Evolutionary conservation across 2,113 vertebrate species (phyloP).

Genomic region (Oxyruncus cristatus): DNA sequence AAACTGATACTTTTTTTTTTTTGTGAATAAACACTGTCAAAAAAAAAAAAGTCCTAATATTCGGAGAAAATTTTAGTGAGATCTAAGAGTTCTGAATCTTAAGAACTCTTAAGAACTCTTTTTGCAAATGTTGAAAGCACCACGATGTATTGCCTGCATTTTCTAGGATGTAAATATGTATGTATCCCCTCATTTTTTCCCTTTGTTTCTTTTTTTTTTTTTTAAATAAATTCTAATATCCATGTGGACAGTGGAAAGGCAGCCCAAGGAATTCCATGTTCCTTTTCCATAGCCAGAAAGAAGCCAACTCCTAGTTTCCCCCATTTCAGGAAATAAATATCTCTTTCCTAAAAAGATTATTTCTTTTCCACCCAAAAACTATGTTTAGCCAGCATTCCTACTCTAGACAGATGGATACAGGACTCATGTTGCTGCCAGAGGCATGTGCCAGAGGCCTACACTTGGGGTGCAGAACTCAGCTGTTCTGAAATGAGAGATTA

Average conservation of each 20-base stretch:
- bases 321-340: background rate
- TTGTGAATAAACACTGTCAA: background rate
- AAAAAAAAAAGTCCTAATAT: background rate
- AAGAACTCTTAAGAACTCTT: background rate
- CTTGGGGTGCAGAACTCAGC: background rate
- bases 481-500: slow-evolving; percentile 3
- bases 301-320: background rate
- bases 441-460: background rate
- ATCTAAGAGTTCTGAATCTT: background rate
- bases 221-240: background rate
- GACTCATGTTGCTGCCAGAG: background rate
- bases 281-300: background rate
- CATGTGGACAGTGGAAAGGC: background rate
- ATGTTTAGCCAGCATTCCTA: background rate
- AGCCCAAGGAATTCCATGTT: background rate
- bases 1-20: background rate
- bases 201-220: background rate
- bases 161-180: background rate
- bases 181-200: background rate
- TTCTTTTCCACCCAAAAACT: background rate
- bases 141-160: background rate
- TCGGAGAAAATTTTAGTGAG: background rate
- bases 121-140: background rate
- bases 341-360: background rate
- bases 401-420: background rate